Conservation (phyloP, 2,113 vertebrate genomes). For the Forbesichthys agassizii region DNA sequence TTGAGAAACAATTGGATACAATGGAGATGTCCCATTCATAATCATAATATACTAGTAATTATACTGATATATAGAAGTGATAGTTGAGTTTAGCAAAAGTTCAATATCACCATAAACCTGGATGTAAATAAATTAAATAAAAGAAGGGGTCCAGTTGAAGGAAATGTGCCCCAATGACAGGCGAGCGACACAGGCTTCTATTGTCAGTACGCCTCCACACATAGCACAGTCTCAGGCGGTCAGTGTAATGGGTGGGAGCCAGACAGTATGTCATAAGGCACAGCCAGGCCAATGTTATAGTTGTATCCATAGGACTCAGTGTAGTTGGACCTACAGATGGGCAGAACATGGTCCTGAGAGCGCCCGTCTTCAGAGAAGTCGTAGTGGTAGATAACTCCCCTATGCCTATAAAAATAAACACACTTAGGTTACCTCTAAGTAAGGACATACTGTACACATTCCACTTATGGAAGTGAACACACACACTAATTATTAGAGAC, state of each 20-base stretch:
- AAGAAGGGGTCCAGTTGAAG: slow-evolving; percentile 8
- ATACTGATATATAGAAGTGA: too few species aligned
- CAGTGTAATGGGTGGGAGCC: slow-evolving; percentile 44
- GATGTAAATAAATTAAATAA: not conserved
- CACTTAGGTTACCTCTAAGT: not conserved
- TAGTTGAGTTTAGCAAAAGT: too few species aligned
- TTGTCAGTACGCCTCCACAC: not conserved
- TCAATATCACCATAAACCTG: too few species aligned
- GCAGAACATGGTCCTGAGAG: slow-evolving; percentile 81
- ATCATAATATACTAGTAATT: too few species aligned
- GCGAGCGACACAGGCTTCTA: not conserved
- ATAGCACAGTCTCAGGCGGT: slow-evolving; percentile 11
- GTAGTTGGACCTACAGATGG: slow-evolving; percentile 88
- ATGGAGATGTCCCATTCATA: too few species aligned
- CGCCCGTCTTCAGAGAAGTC: slow-evolving; percentile 85
- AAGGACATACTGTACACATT: too few species aligned
- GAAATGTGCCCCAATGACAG: slow-evolving; percentile 13
- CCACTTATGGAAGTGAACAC: too few species aligned
- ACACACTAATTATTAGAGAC: too few species aligned
- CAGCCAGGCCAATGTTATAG: slow-evolving; percentile 87
- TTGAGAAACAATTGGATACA: too few species aligned
- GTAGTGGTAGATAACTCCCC: slow-evolving; percentile 87
- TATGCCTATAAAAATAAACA: slow-evolving; percentile 74
- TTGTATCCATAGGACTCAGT: slow-evolving; percentile 74
- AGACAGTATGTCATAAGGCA: slow-evolving; percentile 81